Evolutionary conservation across 1,140 invertebrate species (phyloP), one percentile per base, ranked within the genome.

Genomic region (Metaphire vulgaris): DNA sequence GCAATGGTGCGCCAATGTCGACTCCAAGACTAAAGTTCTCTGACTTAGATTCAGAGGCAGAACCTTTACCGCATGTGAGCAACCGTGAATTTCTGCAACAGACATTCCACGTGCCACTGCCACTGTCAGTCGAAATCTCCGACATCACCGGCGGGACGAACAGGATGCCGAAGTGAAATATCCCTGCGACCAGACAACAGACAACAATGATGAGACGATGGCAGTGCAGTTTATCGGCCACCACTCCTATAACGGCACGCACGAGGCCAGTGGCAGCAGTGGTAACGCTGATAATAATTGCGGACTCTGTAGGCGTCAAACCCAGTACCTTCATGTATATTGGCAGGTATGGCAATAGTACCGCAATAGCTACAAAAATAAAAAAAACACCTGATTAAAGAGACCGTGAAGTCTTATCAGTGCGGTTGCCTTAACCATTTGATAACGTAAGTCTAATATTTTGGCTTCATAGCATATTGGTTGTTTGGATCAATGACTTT

Each of bases 301-400:
- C 89, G n/a, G 89, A 86, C 74, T 90, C 88, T 34, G 92, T 91
- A 6, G 92, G 90, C 76, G 91, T 91, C 81, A 95, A 92, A 69
- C 93, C 93, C 72, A 95, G 86, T 83, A 95, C 92, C 77, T 90
- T 90, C 14, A 92, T 93, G 83, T 92, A 91, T 1, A 90, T 90
- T 32, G 92, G 90, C 77, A 95, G 86, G 86, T 93, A 95, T 72
- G 92, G 92, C 34, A 93, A 89, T 67, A 95, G 87, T 64, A 91
- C 91, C 69, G 92, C 92, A 68, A 92, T 92, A 56, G 91, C 94
- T 96, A 83, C 80, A 89, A 89, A 67, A n/a, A n/a, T n/a, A n/a
- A n/a, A n/a, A n/a, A n/a, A n/a, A n/a, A n/a, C n/a, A n/a, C n/a
- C n/a, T n/a, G n/a, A n/a, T n/a, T n/a, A n/a, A n/a, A n/a, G n/a